A percentile compares a stretch with the other conserved stretches of the same genome.
Conservation (phyloP, 2,888 invertebrate genomes). For the Melanargia galathea region DNA sequence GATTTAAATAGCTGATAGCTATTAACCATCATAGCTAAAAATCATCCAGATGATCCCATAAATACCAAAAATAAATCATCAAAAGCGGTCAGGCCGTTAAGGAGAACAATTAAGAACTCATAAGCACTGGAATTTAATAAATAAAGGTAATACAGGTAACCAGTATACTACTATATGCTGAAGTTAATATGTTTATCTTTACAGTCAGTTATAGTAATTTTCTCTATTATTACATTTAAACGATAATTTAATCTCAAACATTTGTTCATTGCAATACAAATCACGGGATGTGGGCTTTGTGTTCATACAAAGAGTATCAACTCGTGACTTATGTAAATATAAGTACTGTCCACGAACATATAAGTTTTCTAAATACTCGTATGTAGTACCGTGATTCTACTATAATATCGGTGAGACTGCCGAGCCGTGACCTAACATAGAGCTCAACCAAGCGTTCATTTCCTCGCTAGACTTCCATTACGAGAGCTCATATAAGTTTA, state of each 20-base stretch:
- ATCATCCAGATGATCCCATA: too few species aligned
- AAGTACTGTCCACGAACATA: background rate
- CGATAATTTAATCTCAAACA: constrained; percentile 29
- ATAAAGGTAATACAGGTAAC: too few species aligned
- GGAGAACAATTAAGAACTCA: too few species aligned
- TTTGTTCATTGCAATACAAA: constrained; percentile 20
- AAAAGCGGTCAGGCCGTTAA: too few species aligned
- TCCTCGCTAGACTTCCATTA: constrained; percentile 50
- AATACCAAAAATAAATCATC: too few species aligned
- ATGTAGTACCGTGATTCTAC: constrained; percentile 7
- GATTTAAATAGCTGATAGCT: background rate
- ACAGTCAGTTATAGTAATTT: background rate
- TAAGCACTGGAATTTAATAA: too few species aligned
- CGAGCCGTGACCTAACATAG: constrained; percentile 61
- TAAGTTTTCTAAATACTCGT: constrained; percentile 5
- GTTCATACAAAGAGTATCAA: constrained; percentile 15
- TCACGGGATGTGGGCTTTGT: constrained; percentile 29
- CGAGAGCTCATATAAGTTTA: constrained; percentile 6
- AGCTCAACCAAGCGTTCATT: constrained; percentile 60
- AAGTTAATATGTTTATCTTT: background rate
- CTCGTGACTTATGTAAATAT: constrained; percentile 24
- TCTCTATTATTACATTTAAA: constrained; percentile 25
- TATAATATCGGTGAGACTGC: constrained; percentile 45
- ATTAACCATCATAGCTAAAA: background rate
- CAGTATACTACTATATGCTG: too few species aligned